Base-by-base conservation (phyloP, 2,797 vertebrate genomes). In the Caiman crocodilus region DNA sequence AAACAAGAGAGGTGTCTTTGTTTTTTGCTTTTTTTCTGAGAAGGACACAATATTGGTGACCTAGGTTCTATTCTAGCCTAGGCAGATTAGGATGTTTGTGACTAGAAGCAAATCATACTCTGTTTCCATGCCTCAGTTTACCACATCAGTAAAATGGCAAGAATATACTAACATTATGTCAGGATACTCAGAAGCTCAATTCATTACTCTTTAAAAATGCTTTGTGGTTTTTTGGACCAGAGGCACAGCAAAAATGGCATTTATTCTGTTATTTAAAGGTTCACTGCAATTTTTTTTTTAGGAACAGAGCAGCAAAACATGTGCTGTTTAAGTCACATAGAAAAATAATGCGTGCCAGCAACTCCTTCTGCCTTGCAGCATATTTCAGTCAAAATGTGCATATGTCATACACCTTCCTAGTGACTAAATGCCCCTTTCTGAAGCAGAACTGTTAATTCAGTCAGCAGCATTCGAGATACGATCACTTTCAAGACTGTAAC, bases 11-110 rank as follows among this genome's bases (percentile, higher is more conserved):
- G 85, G 87, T 76, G 57, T 90, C 87, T 92, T 95, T 96, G 92
- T 88, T 87, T 93, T 63, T 63, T 65, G 80, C 92, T 95, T 96
- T 93, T 88, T 87, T 93, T 63, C 65, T 65, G 80, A 79, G 92
- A 82, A 78, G 26, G 35, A 75, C 92, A 61, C 89, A 79, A 82
- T 79, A 12, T 14, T 64, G 32, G 86, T 93, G 71, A 87, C 85
- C 18, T 0, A 4, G 74, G 87, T 94, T 94, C 84, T 90, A 30
- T 91, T 96, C 91, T 81, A 57, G 93, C 56, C 61, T 84, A 85
- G 65, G 78, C 56, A 95, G 94, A 96, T 95, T 96, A 93, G 42
- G 42, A 50, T 83, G 56, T 96, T 93, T 90, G 91, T 95, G 90
- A 95, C 95, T 93, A 35, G 81, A 95, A 95, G 96, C 94, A 88